Conservation (phyloP, 2,888 invertebrate genomes). For the Pachydiplax longipennis region DNA sequence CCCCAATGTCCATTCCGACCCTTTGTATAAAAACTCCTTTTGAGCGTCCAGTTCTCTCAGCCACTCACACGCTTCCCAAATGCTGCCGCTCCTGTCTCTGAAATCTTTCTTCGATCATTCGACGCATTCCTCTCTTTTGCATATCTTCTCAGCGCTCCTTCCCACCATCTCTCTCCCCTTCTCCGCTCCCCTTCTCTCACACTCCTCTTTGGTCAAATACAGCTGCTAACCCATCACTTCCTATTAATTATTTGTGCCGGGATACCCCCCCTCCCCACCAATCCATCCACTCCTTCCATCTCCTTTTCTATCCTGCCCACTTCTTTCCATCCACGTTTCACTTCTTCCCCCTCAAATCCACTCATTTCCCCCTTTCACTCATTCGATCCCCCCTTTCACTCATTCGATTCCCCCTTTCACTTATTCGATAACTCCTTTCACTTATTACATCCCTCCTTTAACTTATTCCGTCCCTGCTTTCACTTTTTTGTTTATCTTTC, state of each 20-base stretch:
- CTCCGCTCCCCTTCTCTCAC: neutral
- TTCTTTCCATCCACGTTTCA: neutral
- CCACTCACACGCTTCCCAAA: neutral
- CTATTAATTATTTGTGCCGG: constrained; percentile 40
- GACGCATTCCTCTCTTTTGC: neutral
- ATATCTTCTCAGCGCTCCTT: too few species aligned
- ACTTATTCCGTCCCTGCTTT: too few species aligned
- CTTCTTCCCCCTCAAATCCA: neutral
- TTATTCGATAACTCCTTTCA: neutral
- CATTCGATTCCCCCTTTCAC: neutral
- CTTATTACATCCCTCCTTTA: neutral
- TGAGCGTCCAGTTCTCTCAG: neutral
- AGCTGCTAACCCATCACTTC: constrained; percentile 43
- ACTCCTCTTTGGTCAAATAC: constrained; percentile 36
- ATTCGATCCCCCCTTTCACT: neutral
- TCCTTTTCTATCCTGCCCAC: neutral
- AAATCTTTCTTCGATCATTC: neutral
- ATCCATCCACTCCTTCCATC: neutral
- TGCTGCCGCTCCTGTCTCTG: neutral
- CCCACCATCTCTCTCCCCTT: neutral
- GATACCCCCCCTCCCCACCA: neutral
- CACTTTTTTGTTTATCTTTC: too few species aligned
- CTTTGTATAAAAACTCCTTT: neutral
- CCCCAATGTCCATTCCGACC: neutral
- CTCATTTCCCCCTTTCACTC: neutral